Base-by-base conservation (phyloP, 2,888 invertebrate genomes). In the Anaspis maculata region DNA sequence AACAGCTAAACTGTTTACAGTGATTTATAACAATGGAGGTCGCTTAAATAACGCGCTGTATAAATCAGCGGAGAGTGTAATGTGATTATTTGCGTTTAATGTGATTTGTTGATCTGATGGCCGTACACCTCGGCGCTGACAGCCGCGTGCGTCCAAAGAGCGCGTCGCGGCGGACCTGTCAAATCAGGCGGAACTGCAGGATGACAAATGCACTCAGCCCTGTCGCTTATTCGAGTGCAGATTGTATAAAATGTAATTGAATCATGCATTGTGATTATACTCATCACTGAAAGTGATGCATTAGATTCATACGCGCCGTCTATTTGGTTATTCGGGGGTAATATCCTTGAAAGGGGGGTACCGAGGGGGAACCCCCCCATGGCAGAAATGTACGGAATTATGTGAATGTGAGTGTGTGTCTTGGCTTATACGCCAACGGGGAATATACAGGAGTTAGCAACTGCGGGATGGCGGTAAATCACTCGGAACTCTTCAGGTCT, bases 71-170 rank as follows among this genome's bases (percentile, higher is more conserved):
- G 59, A 60, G 61, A 62, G 61, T 61, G 59, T 64, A 65, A 65
- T 62, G 64, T 61, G 64, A 65, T 65, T 64, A 64, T 65, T 63
- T 64, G 59, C 56, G 61, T 64, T 63, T 64, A 64, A 64, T 64
- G 62, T 62, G 64, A 65, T 64, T 64, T 62, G 62, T 61, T 58
- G 60, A 59, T 59, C 59, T 61, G 63, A 62, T 61, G 60, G 48
- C 54, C 56, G 56, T 54, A 52, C 57, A 58, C 57, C 59, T 56
- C 57, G 59, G 42, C 41, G 47, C 61, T 66, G 48, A 66, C 67
- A 68, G 66, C 66, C 68, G 70, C 69, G 68, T 67, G 70, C 68
- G 45, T 40, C 42, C 38, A 41, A 35, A 34, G 38, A 37, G 32
- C 44, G 42, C 46, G 48, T 44, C 49, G 52, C 51, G 69, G 64